A percentile compares a stretch with the other conserved stretches of the same genome.
These are phyloP conservation scores for Sparidentex hasta DNA, from an alignment of 2,797 vertebrate genomes.

Conservation along the genomic window DNA sequence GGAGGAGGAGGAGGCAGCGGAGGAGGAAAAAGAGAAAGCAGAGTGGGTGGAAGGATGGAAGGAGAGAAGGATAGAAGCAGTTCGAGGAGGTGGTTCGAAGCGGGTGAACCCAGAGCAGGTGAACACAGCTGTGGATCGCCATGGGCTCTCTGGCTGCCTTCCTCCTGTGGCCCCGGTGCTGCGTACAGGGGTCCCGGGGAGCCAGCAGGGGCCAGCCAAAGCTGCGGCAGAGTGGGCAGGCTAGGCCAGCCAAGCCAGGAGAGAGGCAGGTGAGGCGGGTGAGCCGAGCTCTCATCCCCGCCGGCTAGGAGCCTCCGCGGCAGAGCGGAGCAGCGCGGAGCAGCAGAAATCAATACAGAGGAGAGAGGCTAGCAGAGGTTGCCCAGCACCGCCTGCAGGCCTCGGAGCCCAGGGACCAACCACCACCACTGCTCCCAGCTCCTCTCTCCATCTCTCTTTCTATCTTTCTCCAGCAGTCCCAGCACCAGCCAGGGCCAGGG, in stretches of 20 bases:
- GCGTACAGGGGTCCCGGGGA: conserved; percentile 78
- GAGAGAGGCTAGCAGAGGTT: conserved; percentile 89
- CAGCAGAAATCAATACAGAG: conserved; percentile 88
- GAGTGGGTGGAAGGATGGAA: conserved; percentile 82
- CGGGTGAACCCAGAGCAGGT: conserved; percentile 86
- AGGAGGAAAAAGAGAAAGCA: conserved; percentile 74
- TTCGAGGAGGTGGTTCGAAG: conserved; percentile 79
- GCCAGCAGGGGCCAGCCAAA: conserved; percentile 83
- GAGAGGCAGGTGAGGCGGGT: conserved; percentile 86
- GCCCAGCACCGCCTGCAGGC: conserved; percentile 85
- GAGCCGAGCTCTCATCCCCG: conserved; percentile 84
- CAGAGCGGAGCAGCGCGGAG: conserved; percentile 78
- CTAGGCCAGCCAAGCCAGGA: conserved; percentile 81
- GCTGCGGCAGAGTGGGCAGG: conserved; percentile 85
- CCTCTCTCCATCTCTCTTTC: conserved; percentile 78
- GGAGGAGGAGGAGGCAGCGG: conserved; percentile 75
- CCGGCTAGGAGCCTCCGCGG: conserved; percentile 84
- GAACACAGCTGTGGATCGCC: conserved; percentile 88
- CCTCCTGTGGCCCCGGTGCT: conserved; percentile 76
- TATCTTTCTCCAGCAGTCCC: conserved; percentile 79
- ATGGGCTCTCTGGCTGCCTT: conserved; percentile 85
- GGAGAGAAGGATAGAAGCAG: conserved; percentile 72
- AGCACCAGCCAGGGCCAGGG: conserved; percentile 81
- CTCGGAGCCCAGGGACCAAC: conserved; percentile 83
- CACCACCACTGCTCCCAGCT: conserved; percentile 78